These are phyloP conservation scores for Aleiodes alternator DNA, from an alignment of 2,888 invertebrate genomes.

Conservation along the genomic window DNA sequence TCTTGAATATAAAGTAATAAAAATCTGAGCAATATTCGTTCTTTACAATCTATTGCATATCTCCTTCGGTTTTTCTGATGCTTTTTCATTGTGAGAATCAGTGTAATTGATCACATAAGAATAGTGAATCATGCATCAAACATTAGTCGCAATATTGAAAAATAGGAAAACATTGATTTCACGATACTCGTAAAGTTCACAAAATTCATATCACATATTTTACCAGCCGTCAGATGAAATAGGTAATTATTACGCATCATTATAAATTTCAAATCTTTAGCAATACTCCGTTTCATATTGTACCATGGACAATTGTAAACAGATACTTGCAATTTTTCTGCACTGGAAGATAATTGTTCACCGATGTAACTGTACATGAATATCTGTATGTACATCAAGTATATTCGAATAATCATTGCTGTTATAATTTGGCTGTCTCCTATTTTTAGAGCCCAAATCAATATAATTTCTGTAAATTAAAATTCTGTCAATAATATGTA, in stretches of 20 bases:
- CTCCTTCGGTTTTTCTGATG: too few species aligned
- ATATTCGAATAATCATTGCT: constrained; percentile 34
- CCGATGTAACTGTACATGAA: constrained; percentile 51
- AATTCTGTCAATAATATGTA: too few species aligned
- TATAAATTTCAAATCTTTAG: constrained; percentile 40
- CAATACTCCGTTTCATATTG: constrained; percentile 33
- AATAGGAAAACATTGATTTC: constrained; percentile 46
- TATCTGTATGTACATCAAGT: constrained; percentile 43
- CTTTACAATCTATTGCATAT: too few species aligned
- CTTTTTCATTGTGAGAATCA: background rate
- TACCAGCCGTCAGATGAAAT: constrained; percentile 47
- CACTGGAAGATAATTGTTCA: constrained; percentile 45
- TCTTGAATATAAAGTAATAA: too few species aligned
- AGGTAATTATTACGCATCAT: constrained; percentile 45
- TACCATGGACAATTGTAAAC: constrained; percentile 50
- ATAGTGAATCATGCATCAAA: constrained; percentile 11
- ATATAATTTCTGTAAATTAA: constrained; percentile 43
- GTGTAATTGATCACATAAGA: background rate
- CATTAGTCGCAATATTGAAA: constrained; percentile 44
- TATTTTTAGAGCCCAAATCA: constrained; percentile 38
- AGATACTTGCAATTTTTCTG: constrained; percentile 42
- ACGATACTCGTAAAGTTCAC: constrained; percentile 37
- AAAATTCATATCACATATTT: constrained; percentile 45
- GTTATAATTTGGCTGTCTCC: constrained; percentile 39
- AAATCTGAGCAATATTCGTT: too few species aligned